Conservation (phyloP, 2,113 vertebrate species). For the Cavia porcellus region DNA sequence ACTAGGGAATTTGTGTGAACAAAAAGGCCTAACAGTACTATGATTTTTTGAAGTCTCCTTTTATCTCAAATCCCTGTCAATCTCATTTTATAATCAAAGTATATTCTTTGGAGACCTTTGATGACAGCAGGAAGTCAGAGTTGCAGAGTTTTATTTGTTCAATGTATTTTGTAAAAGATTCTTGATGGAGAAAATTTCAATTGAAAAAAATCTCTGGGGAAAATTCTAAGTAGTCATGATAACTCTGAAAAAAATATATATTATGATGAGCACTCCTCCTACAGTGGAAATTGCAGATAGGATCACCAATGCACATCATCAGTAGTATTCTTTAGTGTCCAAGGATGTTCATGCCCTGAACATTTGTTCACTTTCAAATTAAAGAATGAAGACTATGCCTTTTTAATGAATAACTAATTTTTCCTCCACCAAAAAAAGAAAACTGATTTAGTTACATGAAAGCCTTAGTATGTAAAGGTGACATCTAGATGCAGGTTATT, state of each 20-base stretch:
- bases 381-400: neutral
- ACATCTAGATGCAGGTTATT: constrained; percentile 32
- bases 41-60: constrained; percentile 61
- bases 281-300: neutral
- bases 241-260: neutral
- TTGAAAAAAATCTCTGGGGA: constrained; percentile 61
- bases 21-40: constrained; percentile 59
- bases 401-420: constrained; percentile 12
- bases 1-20: constrained; percentile 66
- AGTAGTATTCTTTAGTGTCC: neutral
- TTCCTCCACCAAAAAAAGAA: neutral
- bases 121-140: constrained; percentile 77
- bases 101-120: constrained; percentile 77
- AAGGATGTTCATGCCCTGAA: neutral
- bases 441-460: constrained; percentile 48
- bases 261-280: neutral
- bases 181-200: constrained; percentile 70
- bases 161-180: constrained; percentile 76
- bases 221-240: constrained; percentile 38
- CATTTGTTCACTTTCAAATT: constrained; percentile 1
- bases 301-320: neutral
- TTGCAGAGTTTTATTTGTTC: constrained; percentile 73
- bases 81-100: constrained; percentile 79
- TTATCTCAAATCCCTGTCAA: constrained; percentile 59
- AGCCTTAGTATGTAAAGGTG: constrained; percentile 29